Conservation (phyloP, 1,140 invertebrate genomes). For the Cherax quadricarinatus region DNA sequence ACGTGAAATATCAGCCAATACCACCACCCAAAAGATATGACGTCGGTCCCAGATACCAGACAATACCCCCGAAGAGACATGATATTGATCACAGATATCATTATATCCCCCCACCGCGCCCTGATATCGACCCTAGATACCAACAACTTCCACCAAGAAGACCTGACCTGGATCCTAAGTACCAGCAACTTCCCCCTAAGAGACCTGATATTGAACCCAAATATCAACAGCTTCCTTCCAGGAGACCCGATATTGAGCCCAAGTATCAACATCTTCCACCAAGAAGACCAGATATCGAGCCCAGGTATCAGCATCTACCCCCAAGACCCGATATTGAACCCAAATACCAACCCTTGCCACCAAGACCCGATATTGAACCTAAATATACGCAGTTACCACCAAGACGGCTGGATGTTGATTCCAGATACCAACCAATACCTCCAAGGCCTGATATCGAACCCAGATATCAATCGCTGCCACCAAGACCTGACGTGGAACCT, state of each 20-base stretch:
- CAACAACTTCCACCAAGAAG: constrained; percentile 36
- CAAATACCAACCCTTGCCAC: constrained; percentile 12
- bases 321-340: constrained; percentile 47
- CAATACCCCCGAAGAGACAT: constrained; percentile 47
- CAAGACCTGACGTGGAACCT: constrained; percentile 22
- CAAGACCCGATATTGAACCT: constrained; percentile 6
- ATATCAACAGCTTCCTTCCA: constrained; percentile 26
- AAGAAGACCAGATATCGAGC: constrained; percentile 46
- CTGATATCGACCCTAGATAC: constrained; percentile 34
- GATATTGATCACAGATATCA: constrained; percentile 48
- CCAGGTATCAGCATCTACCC: constrained; percentile 12
- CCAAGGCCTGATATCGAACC: constrained; percentile 32
- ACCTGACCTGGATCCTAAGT: constrained; percentile 42
- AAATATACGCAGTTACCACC: constrained; percentile 49
- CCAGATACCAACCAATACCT: constrained; percentile 11
- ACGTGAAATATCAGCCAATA: constrained; percentile 54
- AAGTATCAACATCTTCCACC: constrained; percentile 12
- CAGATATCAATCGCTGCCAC: constrained; percentile 30
- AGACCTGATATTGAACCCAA: constrained; percentile 48
- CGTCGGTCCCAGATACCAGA: constrained; percentile 43
- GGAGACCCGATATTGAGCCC: constrained; percentile 42
- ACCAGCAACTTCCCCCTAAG: constrained; percentile 36
- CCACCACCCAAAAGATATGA: constrained; percentile 36
- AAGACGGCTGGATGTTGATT: constrained; percentile 31
- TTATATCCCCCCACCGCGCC: constrained; percentile 17